These are phyloP conservation scores for Lagocephalus sceleratus DNA, from an alignment of 2,797 vertebrate genomes.

Conservation along the genomic window DNA sequence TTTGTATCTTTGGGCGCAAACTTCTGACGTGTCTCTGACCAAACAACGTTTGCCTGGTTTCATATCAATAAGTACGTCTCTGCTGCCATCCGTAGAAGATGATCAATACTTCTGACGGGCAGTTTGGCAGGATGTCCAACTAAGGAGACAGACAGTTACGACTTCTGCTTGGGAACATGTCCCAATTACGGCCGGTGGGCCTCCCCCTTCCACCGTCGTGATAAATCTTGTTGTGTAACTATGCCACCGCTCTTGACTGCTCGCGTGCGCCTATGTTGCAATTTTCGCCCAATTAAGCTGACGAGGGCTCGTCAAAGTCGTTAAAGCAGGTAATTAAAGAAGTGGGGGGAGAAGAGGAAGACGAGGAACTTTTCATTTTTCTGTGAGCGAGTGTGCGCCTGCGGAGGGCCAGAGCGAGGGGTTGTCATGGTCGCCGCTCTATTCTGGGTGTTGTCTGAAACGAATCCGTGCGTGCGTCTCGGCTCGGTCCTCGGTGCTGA, in stretches of 20 bases:
- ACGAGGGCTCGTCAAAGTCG: slow-evolving; percentile 48
- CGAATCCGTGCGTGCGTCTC: slow-evolving; percentile 18
- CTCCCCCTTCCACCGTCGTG: slow-evolving; percentile 16
- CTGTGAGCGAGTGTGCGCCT: not conserved
- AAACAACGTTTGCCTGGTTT: no score
- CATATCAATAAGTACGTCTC: not conserved
- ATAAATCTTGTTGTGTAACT: slow-evolving; percentile 4
- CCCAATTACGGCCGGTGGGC: slow-evolving; percentile 18
- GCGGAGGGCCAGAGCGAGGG: not conserved
- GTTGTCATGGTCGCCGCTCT: slow-evolving; percentile 36
- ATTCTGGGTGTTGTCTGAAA: slow-evolving; percentile 6
- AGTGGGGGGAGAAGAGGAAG: not conserved
- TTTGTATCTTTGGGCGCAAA: no score
- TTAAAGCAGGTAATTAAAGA: no score
- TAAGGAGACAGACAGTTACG: not conserved
- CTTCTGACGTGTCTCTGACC: no score
- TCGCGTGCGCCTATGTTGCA: slow-evolving; percentile 11
- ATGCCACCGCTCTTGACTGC: slow-evolving; percentile 6
- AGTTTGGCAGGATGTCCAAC: slow-evolving; percentile 15
- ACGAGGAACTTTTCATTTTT: not conserved
- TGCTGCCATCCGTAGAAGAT: slow-evolving; percentile 3
- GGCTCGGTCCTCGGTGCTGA: slow-evolving; percentile 41
- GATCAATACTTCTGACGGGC: slow-evolving; percentile 28
- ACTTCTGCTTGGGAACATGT: slow-evolving; percentile 10
- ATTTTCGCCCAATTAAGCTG: slow-evolving; percentile 46